These are phyloP conservation scores for Drosophila pruinosa DNA, from an alignment of 1,140 invertebrate species.

Conservation along the genomic window DNA sequence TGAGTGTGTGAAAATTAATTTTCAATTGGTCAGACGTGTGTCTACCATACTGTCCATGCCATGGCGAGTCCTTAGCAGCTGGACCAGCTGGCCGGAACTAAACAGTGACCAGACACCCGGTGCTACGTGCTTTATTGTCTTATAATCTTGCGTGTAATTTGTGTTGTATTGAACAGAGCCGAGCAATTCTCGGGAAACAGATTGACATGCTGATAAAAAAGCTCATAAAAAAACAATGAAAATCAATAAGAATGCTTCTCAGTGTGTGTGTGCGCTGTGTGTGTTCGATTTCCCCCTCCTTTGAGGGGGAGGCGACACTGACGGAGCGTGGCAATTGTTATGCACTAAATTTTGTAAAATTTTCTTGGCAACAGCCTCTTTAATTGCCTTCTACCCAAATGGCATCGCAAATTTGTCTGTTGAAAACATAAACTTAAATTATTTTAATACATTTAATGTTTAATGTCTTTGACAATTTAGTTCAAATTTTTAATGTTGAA, in stretches of 20 bases:
- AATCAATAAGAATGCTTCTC: conserved; percentile 11
- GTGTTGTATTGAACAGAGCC: conserved; percentile 44
- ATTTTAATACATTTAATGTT: neutral
- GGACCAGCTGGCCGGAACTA: conserved; percentile 29
- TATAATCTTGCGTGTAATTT: conserved; percentile 60
- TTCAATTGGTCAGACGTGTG: conserved; percentile 59
- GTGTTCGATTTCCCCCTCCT: neutral
- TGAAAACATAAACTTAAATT: neutral
- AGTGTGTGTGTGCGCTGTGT: neutral
- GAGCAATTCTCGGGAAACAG: conserved; percentile 29
- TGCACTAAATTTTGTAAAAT: conserved; percentile 13
- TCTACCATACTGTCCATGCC: conserved; percentile 5
- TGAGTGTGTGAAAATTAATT: conserved; percentile 59
- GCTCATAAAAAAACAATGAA: conserved; percentile 20
- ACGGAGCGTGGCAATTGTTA: conserved; percentile 27
- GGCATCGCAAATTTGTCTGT: conserved; percentile 23
- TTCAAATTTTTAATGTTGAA: too few species aligned
- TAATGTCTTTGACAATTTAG: neutral
- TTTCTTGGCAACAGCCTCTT: conserved; percentile 36
- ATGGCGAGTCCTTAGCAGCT: neutral
- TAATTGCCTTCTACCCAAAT: conserved; percentile 24
- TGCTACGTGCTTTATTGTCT: conserved; percentile 69
- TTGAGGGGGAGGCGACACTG: neutral
- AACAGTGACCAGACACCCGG: neutral
- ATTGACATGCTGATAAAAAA: conserved; percentile 69